Base-by-base conservation (phyloP, 2,888 invertebrate genomes). In the Cylloceria caligata region DNA sequence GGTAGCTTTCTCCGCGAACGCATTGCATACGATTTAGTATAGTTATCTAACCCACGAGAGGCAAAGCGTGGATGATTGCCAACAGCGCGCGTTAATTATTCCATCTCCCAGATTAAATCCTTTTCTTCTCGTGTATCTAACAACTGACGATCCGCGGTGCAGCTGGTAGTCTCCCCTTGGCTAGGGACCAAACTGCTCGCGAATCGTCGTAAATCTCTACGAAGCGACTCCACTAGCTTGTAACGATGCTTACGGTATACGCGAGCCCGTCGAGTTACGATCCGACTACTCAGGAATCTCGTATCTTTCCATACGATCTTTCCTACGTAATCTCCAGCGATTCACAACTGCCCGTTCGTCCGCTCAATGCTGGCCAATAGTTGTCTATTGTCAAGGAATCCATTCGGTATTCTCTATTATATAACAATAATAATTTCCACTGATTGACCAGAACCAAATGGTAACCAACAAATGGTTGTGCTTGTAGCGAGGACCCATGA, bases 71-170 rank as follows among this genome's bases (percentile, higher is more conserved):
- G 39, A 42, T 62, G 62, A 64, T 73, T 73, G 57, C 64, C 34
- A 73, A 69, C 36, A 72, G 27, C 34, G 13, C 62, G 68, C 72
- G 55, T 77, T 81, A 77, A 81, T 81, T 77, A 77, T 69, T 77
- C 55, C 55, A 55, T 77, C 49, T 68, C 42, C 68, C 27, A 45
- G 72, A 77, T 81, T 72, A 64, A 67, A 72, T 76, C 67, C 67
- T 76, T 67, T 71, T 72, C 52, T 6, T 52, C 24, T 24, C 52
- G 52, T 21, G 52, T 24, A 24, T 52, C 52, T 52, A 24, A n/a
- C 52, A 21, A 24, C 52, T 52, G 52, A 52, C 52, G 52, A 52
- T 21, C 21, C 24, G 11, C 7, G 21, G 4, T 52, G 24, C 52
- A 52, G 52, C 52, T 24, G 52, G 52, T 9, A 52, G 24, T 52